phyloP scores from a whole-genome alignment of 2,113 vertebrate species.

The Psammodynastes pulverulentus region DNA sequence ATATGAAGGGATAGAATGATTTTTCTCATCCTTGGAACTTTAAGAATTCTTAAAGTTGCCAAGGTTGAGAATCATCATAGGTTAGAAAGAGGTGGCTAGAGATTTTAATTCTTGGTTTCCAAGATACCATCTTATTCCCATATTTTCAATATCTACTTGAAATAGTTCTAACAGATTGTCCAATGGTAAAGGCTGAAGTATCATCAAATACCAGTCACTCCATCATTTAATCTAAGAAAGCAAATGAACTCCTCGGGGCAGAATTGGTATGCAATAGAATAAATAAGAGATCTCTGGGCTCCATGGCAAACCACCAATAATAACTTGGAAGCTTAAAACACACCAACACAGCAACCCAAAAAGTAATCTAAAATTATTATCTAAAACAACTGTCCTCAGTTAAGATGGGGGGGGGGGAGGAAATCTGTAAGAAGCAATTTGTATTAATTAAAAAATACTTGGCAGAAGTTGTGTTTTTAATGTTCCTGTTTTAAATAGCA shows the following conservation, averaged over 20 bases:
- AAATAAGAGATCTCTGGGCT: neutral
- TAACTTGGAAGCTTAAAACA: neutral
- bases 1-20: neutral
- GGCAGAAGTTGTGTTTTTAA: neutral
- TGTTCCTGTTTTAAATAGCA: neutral
- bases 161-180: neutral
- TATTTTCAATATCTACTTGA: neutral
- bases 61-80: neutral
- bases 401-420: neutral
- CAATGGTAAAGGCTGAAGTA: neutral
- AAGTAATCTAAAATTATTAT: neutral
- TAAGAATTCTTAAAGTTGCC: too few species aligned
- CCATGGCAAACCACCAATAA: neutral
- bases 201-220: neutral
- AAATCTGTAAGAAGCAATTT: neutral
- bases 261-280: neutral
- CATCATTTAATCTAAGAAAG: neutral
- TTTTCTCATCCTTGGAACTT: neutral
- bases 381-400: neutral
- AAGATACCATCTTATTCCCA: neutral
- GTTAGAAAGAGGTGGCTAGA: neutral
- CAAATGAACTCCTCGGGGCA: neutral
- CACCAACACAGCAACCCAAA: neutral
- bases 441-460: neutral
- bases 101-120: neutral